These are phyloP conservation scores for Microcebus griseorufus DNA, from an alignment of 2,113 vertebrate genomes.

Conservation along the genomic window DNA sequence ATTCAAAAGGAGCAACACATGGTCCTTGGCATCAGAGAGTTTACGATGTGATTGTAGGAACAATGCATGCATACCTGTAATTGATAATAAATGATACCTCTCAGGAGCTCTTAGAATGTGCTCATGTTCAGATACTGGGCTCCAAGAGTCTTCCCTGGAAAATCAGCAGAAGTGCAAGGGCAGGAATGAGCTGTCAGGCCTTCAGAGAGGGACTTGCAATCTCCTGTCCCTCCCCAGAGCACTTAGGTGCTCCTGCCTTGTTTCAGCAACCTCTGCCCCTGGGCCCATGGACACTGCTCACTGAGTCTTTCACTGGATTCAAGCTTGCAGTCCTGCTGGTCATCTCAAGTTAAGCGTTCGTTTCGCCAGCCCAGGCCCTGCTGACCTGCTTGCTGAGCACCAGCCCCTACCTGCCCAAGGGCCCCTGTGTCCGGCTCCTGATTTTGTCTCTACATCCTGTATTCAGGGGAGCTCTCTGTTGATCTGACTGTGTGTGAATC, in stretches of 20 bases:
- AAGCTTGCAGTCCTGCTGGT: not conserved
- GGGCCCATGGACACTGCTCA: too few relatives aligned
- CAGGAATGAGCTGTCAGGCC: too few relatives aligned
- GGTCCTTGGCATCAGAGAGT: not conserved
- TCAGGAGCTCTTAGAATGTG: not conserved
- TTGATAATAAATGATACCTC: not conserved
- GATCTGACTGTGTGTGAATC: too few relatives aligned
- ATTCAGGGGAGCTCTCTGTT: too few relatives aligned
- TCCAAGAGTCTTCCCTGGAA: not conserved
- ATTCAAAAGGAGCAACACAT: not conserved
- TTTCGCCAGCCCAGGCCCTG: not conserved
- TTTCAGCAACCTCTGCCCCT: too few relatives aligned
- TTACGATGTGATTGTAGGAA: not conserved
- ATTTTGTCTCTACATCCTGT: not conserved
- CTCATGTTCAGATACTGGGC: not conserved
- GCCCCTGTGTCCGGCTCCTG: rapidly evolving
- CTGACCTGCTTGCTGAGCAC: not conserved
- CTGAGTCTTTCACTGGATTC: too few relatives aligned
- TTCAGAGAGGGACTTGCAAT: not conserved
- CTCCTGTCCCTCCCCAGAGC: too few relatives aligned
- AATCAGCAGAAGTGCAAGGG: not conserved
- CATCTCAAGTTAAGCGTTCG: not conserved
- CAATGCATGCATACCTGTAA: not conserved
- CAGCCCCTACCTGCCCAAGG: rapidly evolving
- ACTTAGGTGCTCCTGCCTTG: too few relatives aligned